Conservation (phyloP, 2,888 invertebrate genomes). For the Biston stratarius region DNA sequence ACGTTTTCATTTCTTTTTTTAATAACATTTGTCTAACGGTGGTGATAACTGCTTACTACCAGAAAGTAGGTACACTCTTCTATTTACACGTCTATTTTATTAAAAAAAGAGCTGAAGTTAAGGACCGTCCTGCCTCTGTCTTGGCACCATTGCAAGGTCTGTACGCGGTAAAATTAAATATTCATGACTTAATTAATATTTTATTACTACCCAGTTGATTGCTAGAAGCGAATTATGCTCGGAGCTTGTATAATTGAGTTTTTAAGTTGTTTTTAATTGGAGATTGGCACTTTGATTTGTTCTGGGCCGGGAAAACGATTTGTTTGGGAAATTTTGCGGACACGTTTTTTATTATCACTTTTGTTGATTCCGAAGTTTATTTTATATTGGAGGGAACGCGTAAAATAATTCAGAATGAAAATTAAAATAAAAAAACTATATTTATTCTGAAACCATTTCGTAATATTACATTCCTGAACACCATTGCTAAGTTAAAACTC, state of each 20-base stretch:
- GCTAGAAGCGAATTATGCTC: slow-evolving; percentile 30
- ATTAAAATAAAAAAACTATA: no score
- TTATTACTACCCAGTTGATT: slow-evolving; percentile 34
- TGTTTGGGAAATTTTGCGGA: slow-evolving; percentile 4
- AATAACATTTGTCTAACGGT: no score
- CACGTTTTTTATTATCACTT: slow-evolving; percentile 6
- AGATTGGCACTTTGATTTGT: slow-evolving; percentile 26
- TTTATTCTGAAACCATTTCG: no score
- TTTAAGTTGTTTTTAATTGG: slow-evolving; percentile 35
- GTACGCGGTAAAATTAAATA: slow-evolving; percentile 36
- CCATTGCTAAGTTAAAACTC: no score
- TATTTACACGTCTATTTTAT: neutral
- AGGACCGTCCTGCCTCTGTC: neutral
- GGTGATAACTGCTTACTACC: no score
- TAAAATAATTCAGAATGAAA: no score
- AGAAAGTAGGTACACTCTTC: no score
- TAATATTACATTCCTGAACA: no score
- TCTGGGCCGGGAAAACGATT: slow-evolving; percentile 6
- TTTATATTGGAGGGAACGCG: neutral
- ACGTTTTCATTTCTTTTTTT: no score
- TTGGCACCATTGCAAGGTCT: slow-evolving; percentile 9
- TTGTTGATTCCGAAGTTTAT: neutral
- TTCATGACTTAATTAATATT: slow-evolving; percentile 38
- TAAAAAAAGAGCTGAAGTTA: neutral
- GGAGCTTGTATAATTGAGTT: slow-evolving; percentile 32